A percentile compares a stretch with the other conserved stretches of the same genome.
Evolutionary conservation across 2,113 vertebrate species (phyloP).

Genomic region (Oreamnos americanus): DNA sequence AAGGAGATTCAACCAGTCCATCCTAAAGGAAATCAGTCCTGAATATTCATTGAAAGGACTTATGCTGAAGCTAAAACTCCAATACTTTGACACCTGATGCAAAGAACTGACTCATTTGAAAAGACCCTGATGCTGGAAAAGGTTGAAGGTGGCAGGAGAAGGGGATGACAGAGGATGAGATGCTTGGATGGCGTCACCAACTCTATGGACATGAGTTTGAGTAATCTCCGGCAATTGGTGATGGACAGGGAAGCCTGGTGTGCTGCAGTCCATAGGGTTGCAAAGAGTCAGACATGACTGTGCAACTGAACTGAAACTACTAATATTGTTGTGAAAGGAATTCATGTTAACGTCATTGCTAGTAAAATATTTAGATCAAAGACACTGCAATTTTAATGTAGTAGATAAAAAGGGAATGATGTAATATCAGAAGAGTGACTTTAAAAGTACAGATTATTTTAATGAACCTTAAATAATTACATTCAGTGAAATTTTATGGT

Average conservation of each 20-base stretch:
- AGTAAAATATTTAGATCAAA: slow-evolving; percentile 49
- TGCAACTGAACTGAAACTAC: background rate
- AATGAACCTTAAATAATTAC: slow-evolving; percentile 28
- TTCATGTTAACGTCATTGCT: slow-evolving; percentile 29
- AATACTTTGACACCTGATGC: background rate
- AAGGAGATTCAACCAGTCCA: background rate
- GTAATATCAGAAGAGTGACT: background rate
- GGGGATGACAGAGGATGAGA: background rate
- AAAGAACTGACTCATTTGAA: background rate
- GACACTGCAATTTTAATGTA: slow-evolving; percentile 1
- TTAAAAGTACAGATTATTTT: slow-evolving; percentile 52
- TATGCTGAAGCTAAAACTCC: background rate
- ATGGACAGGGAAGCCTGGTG: background rate
- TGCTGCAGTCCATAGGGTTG: background rate
- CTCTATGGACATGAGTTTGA: background rate
- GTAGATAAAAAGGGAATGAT: slow-evolving; percentile 21
- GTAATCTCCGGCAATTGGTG: background rate
- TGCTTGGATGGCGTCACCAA: background rate
- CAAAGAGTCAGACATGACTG: background rate
- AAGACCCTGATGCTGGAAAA: background rate
- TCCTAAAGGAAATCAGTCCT: background rate
- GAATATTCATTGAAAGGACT: background rate
- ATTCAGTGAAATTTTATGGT: background rate
- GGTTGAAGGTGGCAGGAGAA: background rate
- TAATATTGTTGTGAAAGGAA: slow-evolving; percentile 44